Evolutionary conservation across 1,140 invertebrate genomes (phyloP), one percentile per base, ranked within the genome.

Genomic region (Drosophila nikananu): DNA sequence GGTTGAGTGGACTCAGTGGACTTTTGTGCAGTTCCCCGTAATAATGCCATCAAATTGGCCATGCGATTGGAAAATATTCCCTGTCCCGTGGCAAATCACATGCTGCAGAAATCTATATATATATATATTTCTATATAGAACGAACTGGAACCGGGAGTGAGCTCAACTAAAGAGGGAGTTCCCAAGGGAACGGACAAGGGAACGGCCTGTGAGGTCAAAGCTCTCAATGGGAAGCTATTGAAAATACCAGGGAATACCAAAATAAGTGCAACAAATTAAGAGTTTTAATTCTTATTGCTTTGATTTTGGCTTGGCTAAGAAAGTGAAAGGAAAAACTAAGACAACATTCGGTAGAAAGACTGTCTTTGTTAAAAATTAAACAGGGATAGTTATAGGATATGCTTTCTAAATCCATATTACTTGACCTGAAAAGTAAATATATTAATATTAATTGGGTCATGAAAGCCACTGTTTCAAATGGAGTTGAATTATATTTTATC

Each of bases 41-140:
- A 84, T 84, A 84, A 84, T 86, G 80, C 77, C 76, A 86, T 86
- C 83, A 80, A 77, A 65, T 86, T 76, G 77, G 61, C 51, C 72
- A 57, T 71, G 65, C 41, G 39, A 52, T 66, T 32, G 46, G 27
- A 46, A 39, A 54, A 52, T 72, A 71, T 41, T 30, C 23, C 21
- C 17, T 46, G 54, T 13, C 42, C 46, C 48, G 39, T 51, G 68
- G 39, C 55, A 61, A 73, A 71, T 55, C 62, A 30, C 17, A 42
- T 39, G 48, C 23, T 32, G 30, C 30, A 10, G 9, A 12, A 32
- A 32, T 32, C 19, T 21, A 10, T 27, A 27, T 21, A 12, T 27
- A 21, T 51, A 37, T 39, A 57, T 3, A 25, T 39, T 23, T 23
- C 19, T 17, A 23, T 54, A 37, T 48, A 32, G 48, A 13, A 15